Evolutionary conservation across 2,888 invertebrate genomes (phyloP).

Genomic region (Sinelater perroti): DNA sequence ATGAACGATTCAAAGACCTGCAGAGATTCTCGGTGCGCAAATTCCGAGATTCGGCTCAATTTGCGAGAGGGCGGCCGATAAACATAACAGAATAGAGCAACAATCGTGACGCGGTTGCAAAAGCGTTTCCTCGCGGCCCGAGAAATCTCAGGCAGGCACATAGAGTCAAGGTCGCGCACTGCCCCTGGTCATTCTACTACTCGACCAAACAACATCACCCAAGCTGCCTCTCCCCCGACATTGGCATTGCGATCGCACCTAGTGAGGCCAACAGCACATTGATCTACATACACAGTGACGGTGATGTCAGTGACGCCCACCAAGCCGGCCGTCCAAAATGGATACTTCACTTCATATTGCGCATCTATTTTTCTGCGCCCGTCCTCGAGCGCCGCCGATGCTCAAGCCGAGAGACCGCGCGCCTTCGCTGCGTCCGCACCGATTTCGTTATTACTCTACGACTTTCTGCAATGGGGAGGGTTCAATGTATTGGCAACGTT

Average conservation of each 20-base stretch:
- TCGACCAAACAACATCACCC: conserved; percentile 44
- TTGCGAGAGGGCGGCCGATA: conserved; percentile 3
- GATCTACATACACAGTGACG: conserved; percentile 46
- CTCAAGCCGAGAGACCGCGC: too few relatives aligned
- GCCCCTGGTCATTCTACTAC: conserved; percentile 47
- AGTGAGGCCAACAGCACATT: conserved; percentile 44
- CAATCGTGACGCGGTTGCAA: conserved; percentile 38
- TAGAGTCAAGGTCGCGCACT: conserved; percentile 48
- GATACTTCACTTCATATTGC: conserved; percentile 23
- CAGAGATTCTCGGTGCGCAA: too few relatives aligned
- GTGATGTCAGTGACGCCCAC: conserved; percentile 55
- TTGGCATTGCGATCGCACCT: conserved; percentile 32
- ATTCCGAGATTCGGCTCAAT: too few relatives aligned
- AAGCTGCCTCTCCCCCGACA: conserved; percentile 27
- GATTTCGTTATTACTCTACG: too few relatives aligned
- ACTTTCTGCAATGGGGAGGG: too few relatives aligned
- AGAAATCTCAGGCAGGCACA: conserved; percentile 41
- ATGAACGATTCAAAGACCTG: too few relatives aligned
- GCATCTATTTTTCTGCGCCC: conserved; percentile 7
- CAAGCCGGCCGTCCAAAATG: conserved; percentile 35
- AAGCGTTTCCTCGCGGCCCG: conserved; percentile 37
- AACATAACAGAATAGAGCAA: conserved; percentile 31
- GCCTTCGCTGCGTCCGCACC: too few relatives aligned
- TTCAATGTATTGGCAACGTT: too few relatives aligned
- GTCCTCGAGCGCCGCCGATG: neutral